Conservation (phyloP, 2,113 vertebrate genomes). For the Pantherophis guttatus region DNA sequence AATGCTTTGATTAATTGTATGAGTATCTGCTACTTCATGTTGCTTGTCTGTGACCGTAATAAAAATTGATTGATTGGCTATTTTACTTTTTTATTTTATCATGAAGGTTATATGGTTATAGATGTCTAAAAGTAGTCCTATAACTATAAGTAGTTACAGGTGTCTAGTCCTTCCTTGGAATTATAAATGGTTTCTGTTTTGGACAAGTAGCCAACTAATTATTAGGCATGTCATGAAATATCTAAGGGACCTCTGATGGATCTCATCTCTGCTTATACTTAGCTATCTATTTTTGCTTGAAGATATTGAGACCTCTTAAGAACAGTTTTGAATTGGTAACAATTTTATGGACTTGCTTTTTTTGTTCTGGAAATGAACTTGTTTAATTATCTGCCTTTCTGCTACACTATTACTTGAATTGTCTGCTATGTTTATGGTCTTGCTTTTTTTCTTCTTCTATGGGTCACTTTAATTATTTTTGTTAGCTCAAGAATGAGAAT, state of each 20-base stretch:
- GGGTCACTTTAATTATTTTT: constrained; percentile 53
- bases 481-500: constrained; percentile 37
- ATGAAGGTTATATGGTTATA: background rate
- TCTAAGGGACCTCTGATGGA: constrained; percentile 33
- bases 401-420: constrained; percentile 31
- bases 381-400: constrained; percentile 46
- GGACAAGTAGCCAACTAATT: constrained; percentile 22
- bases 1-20: background rate
- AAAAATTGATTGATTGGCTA: background rate
- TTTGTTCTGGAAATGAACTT: constrained; percentile 56
- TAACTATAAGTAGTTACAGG: background rate
- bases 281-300: constrained; percentile 26
- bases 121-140: background rate
- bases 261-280: background rate
- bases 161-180: background rate
- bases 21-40: background rate
- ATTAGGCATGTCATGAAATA: background rate
- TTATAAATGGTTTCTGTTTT: constrained; percentile 14
- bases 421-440: constrained; percentile 56
- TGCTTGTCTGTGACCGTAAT: background rate
- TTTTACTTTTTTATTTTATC: background rate
- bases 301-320: constrained; percentile 9
- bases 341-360: constrained; percentile 61
- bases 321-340: constrained; percentile 37
- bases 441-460: constrained; percentile 35